Evolutionary conservation across 2,797 vertebrate genomes (phyloP), one percentile per base, ranked within the genome.

Genomic region (Semotilus atromaculatus): DNA sequence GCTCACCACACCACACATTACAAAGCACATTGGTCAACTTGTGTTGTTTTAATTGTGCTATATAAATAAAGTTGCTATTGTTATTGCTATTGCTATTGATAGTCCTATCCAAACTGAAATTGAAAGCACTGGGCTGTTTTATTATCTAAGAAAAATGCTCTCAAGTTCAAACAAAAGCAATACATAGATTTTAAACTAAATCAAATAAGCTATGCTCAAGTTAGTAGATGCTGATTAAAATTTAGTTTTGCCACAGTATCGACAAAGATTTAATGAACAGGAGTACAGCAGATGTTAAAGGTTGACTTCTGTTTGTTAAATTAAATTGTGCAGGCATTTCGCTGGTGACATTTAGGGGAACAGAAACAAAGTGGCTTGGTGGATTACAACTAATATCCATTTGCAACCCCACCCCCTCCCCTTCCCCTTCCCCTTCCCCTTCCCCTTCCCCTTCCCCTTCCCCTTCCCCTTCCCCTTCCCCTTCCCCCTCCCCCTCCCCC

Each of bases 241-340:
- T 84, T 79, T 34, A 71, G 26, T 62, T 78, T 71, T 62, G 83
- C 75, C 66, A 79, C 26, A 43, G 75, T 58, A 71, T 79, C 8
- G 51, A 48, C 83, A 84, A 55, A 60, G 40, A 45, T 26, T 78
- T 79, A 79, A 79, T 71, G 55, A 84, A 80, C 40, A 79, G 55
- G 40, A 84, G 64, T 38, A 76, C 45, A 76, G n/a, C 73, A 76
- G 62, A 70, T 77, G 64, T 84, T 78, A 80, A 84, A 84, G 75
- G 83, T 84, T 84, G 53, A 79, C 29, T 78, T 48, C 55, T 84
- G 76, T 79, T 84, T 5, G 40, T 84, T 72, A 80, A 80, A 84
- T 80, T 62, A 79, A 79, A 84, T 80, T 79, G 29, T 62, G 76
- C 83, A 79, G 38, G 40, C 83, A 80, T 70, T 84, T 72, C 31